These are phyloP conservation scores for Temnothorax ravouxi DNA, from an alignment of 2,888 invertebrate genomes.

Conservation along the genomic window DNA sequence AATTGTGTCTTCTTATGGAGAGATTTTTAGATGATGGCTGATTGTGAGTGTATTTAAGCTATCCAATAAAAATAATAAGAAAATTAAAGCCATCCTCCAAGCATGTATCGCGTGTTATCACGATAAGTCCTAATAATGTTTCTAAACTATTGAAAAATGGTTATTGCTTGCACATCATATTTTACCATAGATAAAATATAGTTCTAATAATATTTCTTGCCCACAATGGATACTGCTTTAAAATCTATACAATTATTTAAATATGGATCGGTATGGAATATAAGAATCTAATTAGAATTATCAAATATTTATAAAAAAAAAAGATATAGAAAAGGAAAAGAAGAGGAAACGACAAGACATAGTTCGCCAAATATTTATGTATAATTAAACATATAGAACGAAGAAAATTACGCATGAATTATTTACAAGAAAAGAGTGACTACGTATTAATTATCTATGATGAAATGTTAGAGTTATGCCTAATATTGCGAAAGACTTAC, in stretches of 20 bases:
- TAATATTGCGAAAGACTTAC: not conserved
- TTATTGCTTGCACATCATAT: not conserved
- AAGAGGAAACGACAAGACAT: not conserved
- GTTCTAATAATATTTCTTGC: not conserved
- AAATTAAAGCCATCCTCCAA: not conserved
- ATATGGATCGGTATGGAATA: not conserved
- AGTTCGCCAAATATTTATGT: not conserved
- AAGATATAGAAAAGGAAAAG: not conserved
- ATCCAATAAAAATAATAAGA: not conserved
- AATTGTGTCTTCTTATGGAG: not conserved
- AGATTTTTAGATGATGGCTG: not conserved
- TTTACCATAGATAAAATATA: not conserved
- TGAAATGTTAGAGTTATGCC: not conserved
- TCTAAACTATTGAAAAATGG: not conserved
- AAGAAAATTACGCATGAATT: not conserved
- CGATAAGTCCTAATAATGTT: not conserved
- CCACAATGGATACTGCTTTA: not conserved
- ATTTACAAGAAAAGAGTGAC: not conserved
- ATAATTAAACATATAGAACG: conserved; percentile 9
- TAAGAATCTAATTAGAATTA: not conserved
- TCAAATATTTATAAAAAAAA: not conserved
- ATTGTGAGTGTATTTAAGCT: not conserved
- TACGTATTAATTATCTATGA: not conserved
- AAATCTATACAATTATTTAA: not conserved
- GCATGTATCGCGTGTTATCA: not conserved